Conservation (phyloP, 2,888 invertebrate species). For the Barypeithes pellucidus region DNA sequence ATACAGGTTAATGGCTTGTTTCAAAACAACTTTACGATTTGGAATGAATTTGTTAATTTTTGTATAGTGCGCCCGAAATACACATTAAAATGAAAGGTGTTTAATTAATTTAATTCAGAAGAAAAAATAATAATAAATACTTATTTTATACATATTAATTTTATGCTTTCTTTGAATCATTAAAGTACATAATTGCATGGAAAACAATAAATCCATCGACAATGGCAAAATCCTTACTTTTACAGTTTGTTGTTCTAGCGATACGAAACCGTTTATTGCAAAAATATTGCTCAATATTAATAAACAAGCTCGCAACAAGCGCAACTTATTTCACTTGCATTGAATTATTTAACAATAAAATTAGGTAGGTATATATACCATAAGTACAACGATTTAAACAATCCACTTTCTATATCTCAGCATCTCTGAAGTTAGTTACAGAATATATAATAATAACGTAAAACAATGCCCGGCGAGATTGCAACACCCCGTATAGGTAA, state of each 20-base stretch:
- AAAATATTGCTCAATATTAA: slow-evolving; percentile 12
- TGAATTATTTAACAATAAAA: slow-evolving; percentile 32
- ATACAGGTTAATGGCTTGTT: slow-evolving; percentile 1
- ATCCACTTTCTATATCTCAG: slow-evolving; percentile 31
- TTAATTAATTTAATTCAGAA: too few relatives aligned
- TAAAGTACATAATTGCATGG: not conserved
- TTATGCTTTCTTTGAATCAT: too few relatives aligned
- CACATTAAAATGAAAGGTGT: too few relatives aligned
- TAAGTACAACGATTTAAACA: slow-evolving; percentile 21
- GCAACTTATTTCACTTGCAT: slow-evolving; percentile 21
- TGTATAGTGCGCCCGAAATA: not conserved
- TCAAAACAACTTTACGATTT: not conserved
- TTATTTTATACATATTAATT: too few relatives aligned
- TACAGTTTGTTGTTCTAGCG: not conserved
- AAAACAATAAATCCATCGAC: not conserved
- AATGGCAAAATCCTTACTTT: slow-evolving; percentile 10
- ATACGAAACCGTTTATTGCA: not conserved
- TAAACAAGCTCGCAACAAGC: slow-evolving; percentile 11
- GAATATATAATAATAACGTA: slow-evolving; percentile 21
- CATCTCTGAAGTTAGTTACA: slow-evolving; percentile 20
- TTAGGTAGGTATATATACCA: slow-evolving; percentile 1
- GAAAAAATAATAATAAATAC: too few relatives aligned
- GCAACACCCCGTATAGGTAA: slow-evolving; percentile 29
- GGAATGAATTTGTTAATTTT: not conserved
- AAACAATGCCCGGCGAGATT: slow-evolving; percentile 32